These are phyloP conservation scores for Drosophila lowei DNA, from an alignment of 1,140 invertebrate species.

Conservation along the genomic window DNA sequence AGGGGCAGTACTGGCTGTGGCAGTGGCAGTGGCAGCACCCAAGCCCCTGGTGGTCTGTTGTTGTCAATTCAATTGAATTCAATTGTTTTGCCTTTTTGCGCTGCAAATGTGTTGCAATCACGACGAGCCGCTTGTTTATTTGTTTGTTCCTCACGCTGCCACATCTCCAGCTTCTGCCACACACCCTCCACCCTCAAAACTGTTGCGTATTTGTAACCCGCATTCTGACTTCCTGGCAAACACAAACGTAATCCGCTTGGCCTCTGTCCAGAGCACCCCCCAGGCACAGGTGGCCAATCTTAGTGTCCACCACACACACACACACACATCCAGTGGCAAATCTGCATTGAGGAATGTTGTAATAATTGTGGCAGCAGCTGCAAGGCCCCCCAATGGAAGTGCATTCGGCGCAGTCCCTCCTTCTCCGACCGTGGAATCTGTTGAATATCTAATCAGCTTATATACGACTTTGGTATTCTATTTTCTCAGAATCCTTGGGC, in stretches of 20 bases:
- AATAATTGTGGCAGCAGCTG: too few relatives aligned
- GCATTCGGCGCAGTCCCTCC: too few relatives aligned
- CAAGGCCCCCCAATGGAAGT: too few relatives aligned
- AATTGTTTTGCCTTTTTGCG: slow-evolving; percentile 79
- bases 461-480: too few relatives aligned
- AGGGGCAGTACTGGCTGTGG: neutral
- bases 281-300: too few relatives aligned
- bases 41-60: slow-evolving; percentile 30
- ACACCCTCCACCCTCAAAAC: slow-evolving; percentile 20
- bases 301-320: too few relatives aligned
- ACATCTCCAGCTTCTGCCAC: too few relatives aligned
- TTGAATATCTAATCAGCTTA: too few relatives aligned
- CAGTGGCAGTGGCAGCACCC: neutral
- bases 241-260: slow-evolving; percentile 62
- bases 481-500: too few relatives aligned
- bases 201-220: slow-evolving; percentile 61
- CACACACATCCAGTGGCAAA: too few relatives aligned
- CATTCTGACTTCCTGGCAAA: slow-evolving; percentile 60
- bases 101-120: slow-evolving; percentile 75
- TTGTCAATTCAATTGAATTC: slow-evolving; percentile 71
- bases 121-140: slow-evolving; percentile 57
- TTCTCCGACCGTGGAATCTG: too few relatives aligned
- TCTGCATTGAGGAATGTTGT: too few relatives aligned
- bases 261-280: slow-evolving; percentile 11
- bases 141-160: slow-evolving; percentile 25